A percentile compares a stretch with the other conserved stretches of the same genome.
These are phyloP conservation scores for Osmerus mordax DNA, from an alignment of 2,113 vertebrate species.

Conservation along the genomic window DNA sequence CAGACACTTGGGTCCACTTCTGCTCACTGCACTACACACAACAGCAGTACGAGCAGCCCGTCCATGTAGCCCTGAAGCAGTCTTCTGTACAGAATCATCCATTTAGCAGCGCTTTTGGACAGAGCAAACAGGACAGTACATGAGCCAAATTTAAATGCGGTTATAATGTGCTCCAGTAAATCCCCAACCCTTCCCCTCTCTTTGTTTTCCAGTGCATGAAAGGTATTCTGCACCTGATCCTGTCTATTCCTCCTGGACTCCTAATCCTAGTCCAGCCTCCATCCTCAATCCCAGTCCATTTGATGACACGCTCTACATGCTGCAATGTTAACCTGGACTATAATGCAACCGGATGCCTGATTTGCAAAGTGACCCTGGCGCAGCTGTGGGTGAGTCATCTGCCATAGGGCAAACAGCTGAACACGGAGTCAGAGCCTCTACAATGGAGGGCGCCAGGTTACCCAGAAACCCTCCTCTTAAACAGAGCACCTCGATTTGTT, in stretches of 20 bases:
- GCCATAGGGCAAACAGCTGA: not conserved
- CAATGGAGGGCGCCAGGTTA: not conserved
- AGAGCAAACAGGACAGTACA: too few species aligned
- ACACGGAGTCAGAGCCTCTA: constrained; percentile 22
- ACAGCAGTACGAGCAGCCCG: too few species aligned
- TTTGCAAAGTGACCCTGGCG: constrained; percentile 15
- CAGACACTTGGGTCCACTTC: too few species aligned
- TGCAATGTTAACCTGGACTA: constrained; percentile 42
- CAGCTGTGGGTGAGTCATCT: constrained; percentile 28
- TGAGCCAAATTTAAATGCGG: too few species aligned
- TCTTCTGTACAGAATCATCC: too few species aligned
- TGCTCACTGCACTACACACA: too few species aligned
- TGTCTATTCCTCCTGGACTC: not conserved
- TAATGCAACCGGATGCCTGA: constrained; percentile 19
- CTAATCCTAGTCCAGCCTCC: not conserved
- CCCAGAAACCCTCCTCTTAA: not conserved
- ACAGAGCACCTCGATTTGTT: not conserved
- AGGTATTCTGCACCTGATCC: constrained; percentile 26
- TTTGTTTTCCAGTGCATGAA: too few species aligned
- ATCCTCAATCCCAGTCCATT: constrained; percentile 5
- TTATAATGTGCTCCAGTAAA: too few species aligned
- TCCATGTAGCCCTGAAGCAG: too few species aligned
- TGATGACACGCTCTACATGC: constrained; percentile 56
- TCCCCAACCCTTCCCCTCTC: too few species aligned
- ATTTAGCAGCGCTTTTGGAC: too few species aligned